Evolutionary conservation across 2,797 vertebrate genomes (phyloP).

Genomic region (Eulemur coronatus): DNA sequence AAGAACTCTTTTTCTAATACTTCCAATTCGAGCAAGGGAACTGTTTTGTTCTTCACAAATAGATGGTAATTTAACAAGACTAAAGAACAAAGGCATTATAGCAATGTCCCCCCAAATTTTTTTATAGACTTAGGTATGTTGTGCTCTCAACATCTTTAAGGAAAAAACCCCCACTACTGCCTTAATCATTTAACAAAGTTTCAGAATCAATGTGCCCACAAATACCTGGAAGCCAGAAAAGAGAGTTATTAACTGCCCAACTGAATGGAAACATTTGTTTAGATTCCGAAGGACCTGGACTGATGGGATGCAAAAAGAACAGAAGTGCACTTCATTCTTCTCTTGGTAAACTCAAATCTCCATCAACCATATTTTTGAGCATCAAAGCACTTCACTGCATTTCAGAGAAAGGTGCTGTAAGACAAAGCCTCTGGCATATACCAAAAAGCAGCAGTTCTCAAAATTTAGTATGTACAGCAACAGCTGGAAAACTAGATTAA

Average conservation of each 20-base stretch:
- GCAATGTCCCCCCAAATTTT: not conserved
- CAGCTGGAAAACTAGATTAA: not conserved
- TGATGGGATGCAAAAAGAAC: not conserved
- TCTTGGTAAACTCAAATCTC: not conserved
- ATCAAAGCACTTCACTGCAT: not conserved
- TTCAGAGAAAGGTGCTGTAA: not conserved
- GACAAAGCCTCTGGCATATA: not conserved
- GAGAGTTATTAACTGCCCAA: not conserved
- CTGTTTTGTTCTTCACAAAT: not conserved
- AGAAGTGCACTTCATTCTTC: not conserved
- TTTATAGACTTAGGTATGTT: not conserved
- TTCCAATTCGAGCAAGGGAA: slow-evolving; percentile 2
- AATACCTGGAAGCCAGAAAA: not conserved
- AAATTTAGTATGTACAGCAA: not conserved
- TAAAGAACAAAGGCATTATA: not conserved
- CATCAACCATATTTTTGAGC: not conserved
- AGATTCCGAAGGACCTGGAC: not conserved
- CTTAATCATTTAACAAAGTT: not conserved
- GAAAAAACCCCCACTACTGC: not conserved
- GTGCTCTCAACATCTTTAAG: not conserved
- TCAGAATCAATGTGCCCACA: not conserved
- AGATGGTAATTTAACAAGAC: not conserved
- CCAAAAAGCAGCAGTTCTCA: not conserved
- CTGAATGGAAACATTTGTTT: not conserved
- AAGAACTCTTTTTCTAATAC: not conserved